Evolutionary conservation across 35 echinoderm and acorn worm species (phyloP).

Genomic region (Stichopus chloronotus): DNA sequence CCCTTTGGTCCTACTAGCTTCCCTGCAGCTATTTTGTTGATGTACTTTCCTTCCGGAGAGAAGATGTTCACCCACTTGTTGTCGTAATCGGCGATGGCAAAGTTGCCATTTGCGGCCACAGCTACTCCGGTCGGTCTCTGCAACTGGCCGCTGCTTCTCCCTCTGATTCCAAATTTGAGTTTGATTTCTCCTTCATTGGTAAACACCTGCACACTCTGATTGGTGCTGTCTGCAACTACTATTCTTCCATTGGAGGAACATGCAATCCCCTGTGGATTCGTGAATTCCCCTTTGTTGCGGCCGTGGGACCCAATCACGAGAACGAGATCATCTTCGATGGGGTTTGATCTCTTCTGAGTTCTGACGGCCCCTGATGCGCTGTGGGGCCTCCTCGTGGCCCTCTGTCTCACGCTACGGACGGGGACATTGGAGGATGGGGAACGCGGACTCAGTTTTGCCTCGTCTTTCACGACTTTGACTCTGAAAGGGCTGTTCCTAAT

Average conservation of each 20-base stretch:
- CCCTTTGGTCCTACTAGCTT: conserved; percentile 96
- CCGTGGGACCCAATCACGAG: conserved; percentile 79
- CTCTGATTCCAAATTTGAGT: conserved; percentile 85
- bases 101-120: conserved; percentile 79
- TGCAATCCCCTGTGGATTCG: conserved; percentile 86
- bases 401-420: conserved; percentile 77
- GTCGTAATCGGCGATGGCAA: conserved; percentile 90
- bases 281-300: conserved; percentile 96
- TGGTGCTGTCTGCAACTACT: conserved; percentile 93
- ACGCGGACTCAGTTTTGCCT: conserved; percentile 61
- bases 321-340: conserved; percentile 94
- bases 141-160: conserved; percentile 83
- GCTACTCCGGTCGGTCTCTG: conserved; percentile 89
- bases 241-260: conserved; percentile 67
- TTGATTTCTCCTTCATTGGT: conserved; percentile 74
- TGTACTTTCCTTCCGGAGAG: conserved; percentile 84
- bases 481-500: conserved; percentile 97
- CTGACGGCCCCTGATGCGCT: conserved; percentile 80
- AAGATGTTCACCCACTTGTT: conserved; percentile 95
- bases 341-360: conserved; percentile 81
- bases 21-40: conserved; percentile 88
- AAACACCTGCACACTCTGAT: conserved; percentile 95
- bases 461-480: conserved; percentile 80
- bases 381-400: conserved; percentile 81
- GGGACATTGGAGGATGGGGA: conserved; percentile 85